A percentile compares a stretch with the other conserved stretches of the same genome.
Conservation (phyloP, 2,888 invertebrate species). For the Gymnoscelis rufifasciata region DNA sequence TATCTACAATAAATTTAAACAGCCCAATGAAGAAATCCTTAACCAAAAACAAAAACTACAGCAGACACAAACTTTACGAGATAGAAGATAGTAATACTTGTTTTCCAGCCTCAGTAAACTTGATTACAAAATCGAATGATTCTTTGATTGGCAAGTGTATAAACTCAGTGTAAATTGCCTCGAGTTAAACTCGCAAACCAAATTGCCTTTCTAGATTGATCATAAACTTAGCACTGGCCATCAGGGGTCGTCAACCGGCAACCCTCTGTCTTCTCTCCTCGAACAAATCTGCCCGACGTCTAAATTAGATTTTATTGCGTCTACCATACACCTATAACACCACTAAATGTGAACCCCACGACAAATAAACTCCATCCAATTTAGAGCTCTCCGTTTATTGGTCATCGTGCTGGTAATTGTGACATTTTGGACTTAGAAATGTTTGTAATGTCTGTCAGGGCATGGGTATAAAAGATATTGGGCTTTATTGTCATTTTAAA, state of each 20-base stretch:
- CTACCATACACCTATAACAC: constrained; percentile 54
- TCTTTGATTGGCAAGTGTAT: too few species aligned
- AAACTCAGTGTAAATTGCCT: too few species aligned
- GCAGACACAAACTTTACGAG: too few species aligned
- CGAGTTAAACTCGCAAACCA: not conserved
- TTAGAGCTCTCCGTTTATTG: constrained; percentile 43
- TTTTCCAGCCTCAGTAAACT: too few species aligned
- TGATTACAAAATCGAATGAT: too few species aligned
- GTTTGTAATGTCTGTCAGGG: too few species aligned
- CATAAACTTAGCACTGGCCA: constrained; percentile 10
- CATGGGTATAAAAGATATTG: too few species aligned
- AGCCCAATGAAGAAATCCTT: too few species aligned
- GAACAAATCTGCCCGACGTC: constrained; percentile 73
- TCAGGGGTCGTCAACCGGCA: constrained; percentile 68
- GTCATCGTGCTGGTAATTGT: constrained; percentile 50
- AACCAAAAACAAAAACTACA: too few species aligned
- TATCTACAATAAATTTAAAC: too few species aligned
- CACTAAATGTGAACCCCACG: constrained; percentile 40
- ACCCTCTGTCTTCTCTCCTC: constrained; percentile 49
- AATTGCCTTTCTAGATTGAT: not conserved
- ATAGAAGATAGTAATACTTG: too few species aligned
- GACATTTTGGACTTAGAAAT: constrained; percentile 48
- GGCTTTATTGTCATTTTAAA: too few species aligned
- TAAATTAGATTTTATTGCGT: constrained; percentile 79
- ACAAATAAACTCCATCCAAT: constrained; percentile 25